Evolutionary conservation across 2,888 invertebrate species (phyloP), one percentile per base, ranked within the genome.

Genomic region (Ommatoiulus sabulosus): DNA sequence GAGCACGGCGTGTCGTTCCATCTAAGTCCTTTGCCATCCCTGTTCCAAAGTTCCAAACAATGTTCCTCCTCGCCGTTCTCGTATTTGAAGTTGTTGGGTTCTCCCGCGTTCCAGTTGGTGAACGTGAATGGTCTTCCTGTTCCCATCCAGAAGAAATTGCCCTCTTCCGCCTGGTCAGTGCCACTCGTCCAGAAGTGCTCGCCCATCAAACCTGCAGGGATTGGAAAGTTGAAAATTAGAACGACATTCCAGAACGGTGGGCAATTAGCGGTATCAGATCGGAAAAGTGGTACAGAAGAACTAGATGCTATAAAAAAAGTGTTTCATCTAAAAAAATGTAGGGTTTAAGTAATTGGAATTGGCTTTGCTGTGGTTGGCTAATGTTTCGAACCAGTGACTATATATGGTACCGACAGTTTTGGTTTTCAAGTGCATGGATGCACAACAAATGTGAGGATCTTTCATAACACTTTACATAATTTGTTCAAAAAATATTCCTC

Each of bases 1-100:
- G 97, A 97, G 93, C 97, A 97, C 0, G 97, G 97, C 0, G 97
- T 97, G 92, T 97, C 97, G 93, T 97, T 97, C 97, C 97, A 97
- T 92, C 97, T 97, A 17, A 97, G 94, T 0, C 97, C 97, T 92
- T 97, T 97, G 90, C 97, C 97, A 92, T 97, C 97, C 90, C 97
- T 94, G 93, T 97, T 96, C 97, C 97, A 97, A 43, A 97, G 93
- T 92, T 97, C 97, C 90, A 97, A 92, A 91, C 97, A 97, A 93
- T 97, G 97, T 92, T 97, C 97, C 92, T 97, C 97, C 93, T 97
- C 97, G 7, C 97, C 97, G 92, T 97, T 97, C 93, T 97, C 97
- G 93, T 96, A 96, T 90, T 97, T 89, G 94, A 97, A 97, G 93
- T 97, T 97, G 93, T 97, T 97, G 0, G 97, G 97, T 92, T 97